Conservation (phyloP, 2,888 invertebrate genomes). For the Parnassius orleans region DNA sequence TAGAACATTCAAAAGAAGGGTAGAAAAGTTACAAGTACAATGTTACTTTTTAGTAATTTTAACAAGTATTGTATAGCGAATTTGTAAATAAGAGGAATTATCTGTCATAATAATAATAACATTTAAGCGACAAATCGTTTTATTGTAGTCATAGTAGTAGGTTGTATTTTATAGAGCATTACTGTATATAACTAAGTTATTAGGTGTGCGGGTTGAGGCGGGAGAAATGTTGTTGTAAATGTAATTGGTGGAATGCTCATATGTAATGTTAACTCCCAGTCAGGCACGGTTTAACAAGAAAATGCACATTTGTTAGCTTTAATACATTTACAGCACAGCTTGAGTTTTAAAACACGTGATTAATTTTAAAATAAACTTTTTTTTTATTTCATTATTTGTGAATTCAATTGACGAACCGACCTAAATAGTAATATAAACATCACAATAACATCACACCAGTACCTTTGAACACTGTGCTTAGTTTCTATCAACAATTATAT, state of each 20-base stretch:
- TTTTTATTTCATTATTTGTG: constrained; percentile 36
- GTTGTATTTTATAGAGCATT: constrained; percentile 68
- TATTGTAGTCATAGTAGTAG: constrained; percentile 77
- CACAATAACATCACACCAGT: constrained; percentile 67
- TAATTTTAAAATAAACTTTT: constrained; percentile 35
- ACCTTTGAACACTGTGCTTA: constrained; percentile 27
- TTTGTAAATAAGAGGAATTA: constrained; percentile 80
- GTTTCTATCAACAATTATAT: constrained; percentile 24
- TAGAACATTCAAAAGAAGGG: constrained; percentile 70
- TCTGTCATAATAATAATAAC: constrained; percentile 79
- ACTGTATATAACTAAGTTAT: constrained; percentile 66
- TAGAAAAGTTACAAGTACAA: constrained; percentile 77
- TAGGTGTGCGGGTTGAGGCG: constrained; percentile 43
- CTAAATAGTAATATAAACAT: constrained; percentile 52
- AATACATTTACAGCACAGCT: constrained; percentile 64
- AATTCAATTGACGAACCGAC: constrained; percentile 30
- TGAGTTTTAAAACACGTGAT: constrained; percentile 46
- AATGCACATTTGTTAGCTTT: constrained; percentile 74
- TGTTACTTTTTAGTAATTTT: constrained; percentile 75
- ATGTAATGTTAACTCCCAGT: constrained; percentile 37
- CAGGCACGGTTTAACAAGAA: constrained; percentile 53
- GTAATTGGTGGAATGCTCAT: constrained; percentile 22
- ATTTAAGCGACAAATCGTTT: constrained; percentile 77
- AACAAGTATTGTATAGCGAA: constrained; percentile 74
- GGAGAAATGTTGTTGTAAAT: constrained; percentile 19